These are phyloP conservation scores for Physeter macrocephalus DNA, from an alignment of 2,113 vertebrate genomes.

Conservation along the genomic window DNA sequence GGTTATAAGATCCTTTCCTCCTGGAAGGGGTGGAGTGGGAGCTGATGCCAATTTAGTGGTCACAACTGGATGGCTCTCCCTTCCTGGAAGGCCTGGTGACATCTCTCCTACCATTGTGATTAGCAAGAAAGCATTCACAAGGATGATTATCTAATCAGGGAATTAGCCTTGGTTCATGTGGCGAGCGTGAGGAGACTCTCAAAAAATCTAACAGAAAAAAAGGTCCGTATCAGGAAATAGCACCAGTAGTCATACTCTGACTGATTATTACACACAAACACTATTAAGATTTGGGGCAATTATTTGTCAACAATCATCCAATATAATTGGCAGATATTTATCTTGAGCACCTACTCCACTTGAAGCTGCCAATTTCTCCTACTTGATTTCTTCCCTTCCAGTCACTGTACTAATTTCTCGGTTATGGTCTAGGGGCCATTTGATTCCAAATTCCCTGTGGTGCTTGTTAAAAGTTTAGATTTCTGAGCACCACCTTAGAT, in stretches of 20 bases:
- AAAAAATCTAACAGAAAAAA: slow-evolving; percentile 58
- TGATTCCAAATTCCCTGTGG: not conserved
- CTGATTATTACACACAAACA: slow-evolving; percentile 63
- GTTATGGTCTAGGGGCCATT: not conserved
- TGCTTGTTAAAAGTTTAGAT: not conserved
- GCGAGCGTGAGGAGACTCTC: slow-evolving; percentile 55
- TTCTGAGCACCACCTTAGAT: not conserved
- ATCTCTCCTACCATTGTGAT: slow-evolving; percentile 69
- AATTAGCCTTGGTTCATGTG: slow-evolving; percentile 59
- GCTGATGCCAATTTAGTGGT: slow-evolving; percentile 77
- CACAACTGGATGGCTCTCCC: slow-evolving; percentile 80
- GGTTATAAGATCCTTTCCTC: slow-evolving; percentile 63
- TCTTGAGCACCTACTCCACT: not conserved
- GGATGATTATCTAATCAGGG: slow-evolving; percentile 79
- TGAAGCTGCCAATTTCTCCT: not conserved
- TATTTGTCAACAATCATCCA: slow-evolving; percentile 63
- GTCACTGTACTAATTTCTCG: not conserved
- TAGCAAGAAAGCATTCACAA: slow-evolving; percentile 62
- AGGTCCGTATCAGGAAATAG: slow-evolving; percentile 70
- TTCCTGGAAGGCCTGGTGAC: slow-evolving; percentile 82
- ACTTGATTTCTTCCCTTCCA: not conserved
- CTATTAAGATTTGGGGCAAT: slow-evolving; percentile 46
- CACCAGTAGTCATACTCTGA: slow-evolving; percentile 68
- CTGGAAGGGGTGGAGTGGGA: slow-evolving; percentile 80
- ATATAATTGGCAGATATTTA: not conserved